Evolutionary conservation across 2,797 vertebrate genomes (phyloP).

Genomic region (Notoglanidium macrostoma): DNA sequence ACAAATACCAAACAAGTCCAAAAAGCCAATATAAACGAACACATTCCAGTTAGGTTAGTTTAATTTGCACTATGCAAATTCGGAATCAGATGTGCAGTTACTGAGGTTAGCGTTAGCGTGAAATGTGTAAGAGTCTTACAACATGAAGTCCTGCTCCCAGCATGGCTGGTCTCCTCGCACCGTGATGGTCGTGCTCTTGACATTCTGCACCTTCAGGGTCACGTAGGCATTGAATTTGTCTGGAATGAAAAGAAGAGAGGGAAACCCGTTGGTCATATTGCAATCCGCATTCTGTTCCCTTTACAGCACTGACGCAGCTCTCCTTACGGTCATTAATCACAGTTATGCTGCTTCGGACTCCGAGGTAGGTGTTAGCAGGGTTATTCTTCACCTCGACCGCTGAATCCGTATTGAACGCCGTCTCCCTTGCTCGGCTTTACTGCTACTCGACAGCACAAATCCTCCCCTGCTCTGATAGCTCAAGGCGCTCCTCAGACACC

Average conservation of each 20-base stretch:
- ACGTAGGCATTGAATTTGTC: slow-evolving; percentile 97
- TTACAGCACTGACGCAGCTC: not conserved
- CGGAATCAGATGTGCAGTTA: not conserved
- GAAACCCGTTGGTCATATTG: not conserved
- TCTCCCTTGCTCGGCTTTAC: not conserved
- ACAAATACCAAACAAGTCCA: not conserved
- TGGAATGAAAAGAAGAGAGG: slow-evolving; percentile 63
- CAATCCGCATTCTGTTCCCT: not conserved
- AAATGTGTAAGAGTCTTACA: slow-evolving; percentile 80
- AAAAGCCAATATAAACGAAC: not conserved
- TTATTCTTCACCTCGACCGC: not conserved
- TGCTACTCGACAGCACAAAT: not conserved
- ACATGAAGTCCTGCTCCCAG: slow-evolving; percentile 99
- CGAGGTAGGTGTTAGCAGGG: too few species aligned
- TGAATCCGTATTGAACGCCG: not conserved
- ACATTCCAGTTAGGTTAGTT: not conserved
- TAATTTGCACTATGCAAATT: too few species aligned
- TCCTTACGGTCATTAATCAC: not conserved
- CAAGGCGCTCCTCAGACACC: not conserved
- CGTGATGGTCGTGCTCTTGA: slow-evolving; percentile 94
- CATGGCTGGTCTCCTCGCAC: slow-evolving; percentile 92
- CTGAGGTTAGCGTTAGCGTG: not conserved
- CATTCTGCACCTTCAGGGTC: slow-evolving; percentile 97
- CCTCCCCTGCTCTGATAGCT: not conserved
- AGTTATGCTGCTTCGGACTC: too few species aligned